Conservation (phyloP, 2,113 vertebrate genomes). For the Orycteropus afer region DNA sequence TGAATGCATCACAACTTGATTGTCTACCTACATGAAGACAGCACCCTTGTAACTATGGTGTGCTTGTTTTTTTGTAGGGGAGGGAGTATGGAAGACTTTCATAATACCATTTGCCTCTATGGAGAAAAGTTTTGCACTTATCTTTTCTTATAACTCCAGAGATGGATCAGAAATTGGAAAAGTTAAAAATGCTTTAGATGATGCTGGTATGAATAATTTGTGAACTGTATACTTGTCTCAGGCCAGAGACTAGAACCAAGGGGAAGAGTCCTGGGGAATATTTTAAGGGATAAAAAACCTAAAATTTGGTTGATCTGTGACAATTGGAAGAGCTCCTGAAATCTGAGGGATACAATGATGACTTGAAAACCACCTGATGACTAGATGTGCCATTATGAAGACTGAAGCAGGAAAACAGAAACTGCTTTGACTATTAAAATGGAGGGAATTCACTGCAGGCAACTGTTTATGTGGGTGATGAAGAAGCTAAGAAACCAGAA, state of each 20-base stretch:
- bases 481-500: neutral
- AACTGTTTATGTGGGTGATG: no score
- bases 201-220: rapidly evolving
- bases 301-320: neutral
- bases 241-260: neutral
- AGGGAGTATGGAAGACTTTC: rapidly evolving
- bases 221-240: neutral
- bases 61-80: neutral
- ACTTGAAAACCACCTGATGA: rapidly evolving
- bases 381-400: rapidly evolving
- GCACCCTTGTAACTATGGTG: rapidly evolving
- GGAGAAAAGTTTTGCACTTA: no score
- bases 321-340: no score
- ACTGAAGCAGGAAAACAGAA: neutral
- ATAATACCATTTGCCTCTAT: no score
- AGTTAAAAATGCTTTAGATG: rapidly evolving
- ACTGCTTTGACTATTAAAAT: neutral
- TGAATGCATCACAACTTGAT: rapidly evolving
- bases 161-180: no score
- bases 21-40: neutral
- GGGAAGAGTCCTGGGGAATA: neutral
- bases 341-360: rapidly evolving
- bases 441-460: neutral
- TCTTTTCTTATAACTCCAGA: no score
- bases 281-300: neutral